Base-by-base conservation (phyloP, 2,888 invertebrate species). In the Apomyelois bistriatella region DNA sequence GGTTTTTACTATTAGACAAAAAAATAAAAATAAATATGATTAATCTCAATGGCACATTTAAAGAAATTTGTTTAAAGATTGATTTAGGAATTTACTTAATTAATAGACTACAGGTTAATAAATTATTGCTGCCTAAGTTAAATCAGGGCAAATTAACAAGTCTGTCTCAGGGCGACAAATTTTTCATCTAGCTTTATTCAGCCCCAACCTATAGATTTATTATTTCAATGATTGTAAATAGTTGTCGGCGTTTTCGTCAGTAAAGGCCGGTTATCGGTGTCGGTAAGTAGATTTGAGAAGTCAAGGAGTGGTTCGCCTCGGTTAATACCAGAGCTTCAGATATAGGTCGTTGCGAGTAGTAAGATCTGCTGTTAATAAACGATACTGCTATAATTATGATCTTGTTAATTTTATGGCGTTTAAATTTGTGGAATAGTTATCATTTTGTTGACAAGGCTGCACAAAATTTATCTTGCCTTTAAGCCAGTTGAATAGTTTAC, bases 181-280 rank as follows among this genome's bases (percentile, higher is more conserved):
- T n/a, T n/a, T n/a, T n/a, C n/a, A n/a, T n/a, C n/a, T n/a, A n/a
- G n/a, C n/a, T n/a, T n/a, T n/a, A n/a, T n/a, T n/a, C n/a, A n/a
- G n/a, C n/a, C n/a, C 5, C 22, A 22, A 22, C 5, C 22, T 22
- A 22, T 37, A 12, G 9, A 9, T 32, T 3, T 32, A 6, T 32
- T 9, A 10, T 32, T 3, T 32, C 32, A 9, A 32, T 32, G 3
- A 32, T 32, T 32, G 1, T 7, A 32, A 32, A 7, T 10, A 32
- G n/a, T 32, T 3, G 85, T 81, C 88, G 87, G 84, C 85, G 69
- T 82, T 82, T 83, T 79, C 81, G 77, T 82, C 81, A 81, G 82
- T 82, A 81, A 82, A 81, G 79, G 81, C 77, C 75, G 76, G 83
- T 83, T 87, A 86, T 87, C 88, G 79, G 82, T 82, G 85, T 85